Conservation (phyloP, 2,113 vertebrate genomes). For the Ramphastos sulfuratus region DNA sequence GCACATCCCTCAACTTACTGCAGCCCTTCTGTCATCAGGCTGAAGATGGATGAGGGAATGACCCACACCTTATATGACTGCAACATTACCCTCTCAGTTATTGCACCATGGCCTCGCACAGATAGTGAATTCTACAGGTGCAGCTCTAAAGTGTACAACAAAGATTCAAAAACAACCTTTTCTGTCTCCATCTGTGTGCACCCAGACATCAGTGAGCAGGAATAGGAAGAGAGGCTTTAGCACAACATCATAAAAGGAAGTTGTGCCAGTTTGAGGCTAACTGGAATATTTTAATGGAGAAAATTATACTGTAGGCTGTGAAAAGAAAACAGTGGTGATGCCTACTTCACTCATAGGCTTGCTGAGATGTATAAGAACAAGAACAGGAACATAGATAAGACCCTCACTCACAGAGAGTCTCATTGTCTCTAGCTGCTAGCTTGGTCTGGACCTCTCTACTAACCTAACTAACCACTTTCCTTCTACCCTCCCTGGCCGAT, state of each 20-base stretch:
- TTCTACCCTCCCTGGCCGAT: no score
- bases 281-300: no score
- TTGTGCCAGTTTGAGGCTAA: no score
- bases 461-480: no score
- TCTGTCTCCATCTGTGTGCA: background rate
- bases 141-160: background rate
- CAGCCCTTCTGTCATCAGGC: constrained; percentile 59
- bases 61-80: constrained; percentile 28
- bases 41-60: constrained; percentile 58
- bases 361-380: no score
- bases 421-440: no score
- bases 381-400: no score
- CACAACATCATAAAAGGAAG: background rate
- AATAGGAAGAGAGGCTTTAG: background rate
- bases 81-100: constrained; percentile 49
- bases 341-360: no score
- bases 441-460: no score
- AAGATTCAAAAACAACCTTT: background rate
- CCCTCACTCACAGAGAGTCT: no score
- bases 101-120: constrained; percentile 6
- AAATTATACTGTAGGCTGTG: no score
- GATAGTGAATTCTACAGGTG: background rate
- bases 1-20: constrained; percentile 66
- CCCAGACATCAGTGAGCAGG: background rate
- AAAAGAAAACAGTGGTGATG: no score